Evolutionary conservation across 1,140 invertebrate genomes (phyloP).

Genomic region (Palaemon carinicauda): DNA sequence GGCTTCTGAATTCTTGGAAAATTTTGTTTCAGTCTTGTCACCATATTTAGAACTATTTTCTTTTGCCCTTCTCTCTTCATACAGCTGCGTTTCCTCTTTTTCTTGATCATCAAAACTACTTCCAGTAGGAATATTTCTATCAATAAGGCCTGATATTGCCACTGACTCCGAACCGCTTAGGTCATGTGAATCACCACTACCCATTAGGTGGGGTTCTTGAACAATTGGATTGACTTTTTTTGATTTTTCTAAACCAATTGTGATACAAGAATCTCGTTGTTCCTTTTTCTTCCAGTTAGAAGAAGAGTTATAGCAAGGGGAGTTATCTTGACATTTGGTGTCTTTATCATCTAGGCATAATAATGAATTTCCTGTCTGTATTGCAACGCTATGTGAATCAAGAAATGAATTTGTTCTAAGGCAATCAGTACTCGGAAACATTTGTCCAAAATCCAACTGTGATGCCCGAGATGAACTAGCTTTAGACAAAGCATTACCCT

Average conservation of each 20-base stretch:
- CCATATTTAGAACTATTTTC: neutral
- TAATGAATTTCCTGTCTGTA: conserved; percentile 41
- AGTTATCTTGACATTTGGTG: neutral
- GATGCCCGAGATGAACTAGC: neutral
- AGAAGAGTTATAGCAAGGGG: neutral
- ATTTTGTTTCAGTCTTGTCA: neutral
- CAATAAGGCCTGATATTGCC: too few species aligned
- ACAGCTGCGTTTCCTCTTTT: too few species aligned
- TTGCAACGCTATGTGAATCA: neutral
- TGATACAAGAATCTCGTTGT: too few species aligned
- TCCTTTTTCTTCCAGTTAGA: too few species aligned
- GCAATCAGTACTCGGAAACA: conserved; percentile 41
- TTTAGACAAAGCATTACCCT: neutral
- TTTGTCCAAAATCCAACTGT: conserved; percentile 34
- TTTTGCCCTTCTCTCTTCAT: neutral
- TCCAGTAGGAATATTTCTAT: too few species aligned
- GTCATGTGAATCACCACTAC: too few species aligned
- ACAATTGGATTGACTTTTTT: too few species aligned
- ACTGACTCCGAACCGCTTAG: too few species aligned
- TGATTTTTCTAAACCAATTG: too few species aligned
- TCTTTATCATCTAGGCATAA: neutral
- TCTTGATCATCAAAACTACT: too few species aligned
- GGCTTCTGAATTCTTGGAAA: neutral
- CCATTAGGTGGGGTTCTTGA: too few species aligned
- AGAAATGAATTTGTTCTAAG: neutral